These are phyloP conservation scores for Smittia sp. DNA, from an alignment of 2,888 invertebrate species.

Conservation along the genomic window DNA sequence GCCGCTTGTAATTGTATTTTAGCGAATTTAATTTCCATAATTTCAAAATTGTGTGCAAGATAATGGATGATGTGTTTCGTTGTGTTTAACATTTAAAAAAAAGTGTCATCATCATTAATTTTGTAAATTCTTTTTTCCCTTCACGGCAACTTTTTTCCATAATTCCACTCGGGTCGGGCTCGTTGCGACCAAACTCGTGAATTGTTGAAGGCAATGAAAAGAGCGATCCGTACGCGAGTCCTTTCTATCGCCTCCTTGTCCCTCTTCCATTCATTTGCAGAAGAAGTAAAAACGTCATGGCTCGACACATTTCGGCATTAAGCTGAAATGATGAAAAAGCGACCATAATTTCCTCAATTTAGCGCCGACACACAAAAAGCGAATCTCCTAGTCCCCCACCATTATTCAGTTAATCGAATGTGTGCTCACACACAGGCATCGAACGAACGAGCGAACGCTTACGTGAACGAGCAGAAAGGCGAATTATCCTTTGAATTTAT, in stretches of 20 bases:
- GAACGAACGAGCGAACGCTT: background rate
- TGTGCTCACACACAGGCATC: too few relatives aligned
- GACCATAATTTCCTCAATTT: background rate
- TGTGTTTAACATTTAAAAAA: background rate
- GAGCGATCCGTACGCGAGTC: too few relatives aligned
- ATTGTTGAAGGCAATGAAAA: background rate
- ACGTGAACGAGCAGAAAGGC: background rate
- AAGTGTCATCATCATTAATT: constrained; percentile 30
- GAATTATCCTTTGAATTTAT: background rate
- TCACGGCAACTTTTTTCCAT: background rate
- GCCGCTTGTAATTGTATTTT: background rate
- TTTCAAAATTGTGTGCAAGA: constrained; percentile 18
- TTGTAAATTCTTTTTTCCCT: constrained; percentile 3
- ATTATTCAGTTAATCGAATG: too few relatives aligned
- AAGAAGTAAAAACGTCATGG: too few relatives aligned
- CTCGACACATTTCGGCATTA: background rate
- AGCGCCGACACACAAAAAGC: background rate
- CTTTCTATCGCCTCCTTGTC: too few relatives aligned
- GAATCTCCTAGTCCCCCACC: too few relatives aligned
- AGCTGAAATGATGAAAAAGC: background rate
- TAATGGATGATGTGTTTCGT: background rate
- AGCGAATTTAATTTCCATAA: constrained; percentile 19
- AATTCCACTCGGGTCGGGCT: background rate
- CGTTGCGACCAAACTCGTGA: background rate
- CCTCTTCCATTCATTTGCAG: too few relatives aligned